These are phyloP conservation scores for Cossypha niveicapilla DNA, from an alignment of 2,797 vertebrate genomes.

Conservation along the genomic window DNA sequence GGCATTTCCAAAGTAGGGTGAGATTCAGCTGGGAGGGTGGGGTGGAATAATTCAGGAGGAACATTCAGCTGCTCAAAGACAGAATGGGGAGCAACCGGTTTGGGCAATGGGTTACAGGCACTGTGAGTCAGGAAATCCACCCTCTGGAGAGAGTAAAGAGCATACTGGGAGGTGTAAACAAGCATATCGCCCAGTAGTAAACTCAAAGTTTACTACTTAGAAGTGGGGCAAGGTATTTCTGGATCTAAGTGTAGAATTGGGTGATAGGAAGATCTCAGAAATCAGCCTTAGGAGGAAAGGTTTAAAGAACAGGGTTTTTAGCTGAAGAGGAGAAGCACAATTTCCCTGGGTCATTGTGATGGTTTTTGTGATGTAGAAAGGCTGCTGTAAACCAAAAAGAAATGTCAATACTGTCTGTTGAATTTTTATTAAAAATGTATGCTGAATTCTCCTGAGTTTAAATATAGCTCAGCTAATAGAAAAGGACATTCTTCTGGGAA, in stretches of 20 bases:
- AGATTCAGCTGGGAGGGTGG: neutral
- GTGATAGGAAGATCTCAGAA: neutral
- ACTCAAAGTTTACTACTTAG: neutral
- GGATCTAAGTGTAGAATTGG: neutral
- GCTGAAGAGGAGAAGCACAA: neutral
- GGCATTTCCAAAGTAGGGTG: neutral
- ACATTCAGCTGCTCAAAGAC: neutral
- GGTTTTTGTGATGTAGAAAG: neutral
- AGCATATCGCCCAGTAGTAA: neutral
- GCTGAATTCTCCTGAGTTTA: conserved; percentile 15
- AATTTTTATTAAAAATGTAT: conserved; percentile 21
- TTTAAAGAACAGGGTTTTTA: neutral
- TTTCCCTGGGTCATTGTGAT: neutral
- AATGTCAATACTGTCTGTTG: neutral
- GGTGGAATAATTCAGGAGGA: neutral
- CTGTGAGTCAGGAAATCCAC: conserved; percentile 44
- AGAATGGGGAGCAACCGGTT: conserved; percentile 32
- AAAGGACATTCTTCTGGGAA: conserved; percentile 13
- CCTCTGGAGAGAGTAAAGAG: neutral
- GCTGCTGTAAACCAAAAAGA: neutral
- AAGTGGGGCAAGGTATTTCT: neutral
- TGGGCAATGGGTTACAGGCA: conserved; percentile 13
- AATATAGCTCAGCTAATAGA: neutral
- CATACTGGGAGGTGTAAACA: neutral
- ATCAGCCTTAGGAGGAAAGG: neutral